Evolutionary conservation across 2,888 invertebrate genomes (phyloP), one percentile per base, ranked within the genome.

Genomic region (Portevinia maculata): DNA sequence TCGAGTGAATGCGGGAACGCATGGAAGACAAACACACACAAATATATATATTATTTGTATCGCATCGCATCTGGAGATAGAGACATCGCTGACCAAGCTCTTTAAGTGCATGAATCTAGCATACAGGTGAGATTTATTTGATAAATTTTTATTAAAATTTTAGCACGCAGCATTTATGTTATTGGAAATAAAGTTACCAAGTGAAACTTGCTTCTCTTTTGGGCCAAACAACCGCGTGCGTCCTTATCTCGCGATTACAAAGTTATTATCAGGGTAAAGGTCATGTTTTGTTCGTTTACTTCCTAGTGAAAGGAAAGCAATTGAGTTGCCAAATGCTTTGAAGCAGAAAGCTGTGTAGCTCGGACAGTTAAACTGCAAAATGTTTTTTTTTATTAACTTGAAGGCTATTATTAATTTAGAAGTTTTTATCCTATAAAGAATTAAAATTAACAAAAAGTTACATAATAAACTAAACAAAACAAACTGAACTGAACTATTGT

Each of bases 71-170:
- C 92, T 96, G 88, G 95, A 95, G 87, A 98, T 98, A 88, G 98
- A 99, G 90, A 96, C 96, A 85, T 98, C 98, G 50, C 93, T 99
- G 84, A 96, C 98, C 85, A 99, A 98, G 91, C 93, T 99, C 85
- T 99, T 99, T 90, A 97, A 98, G 91, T 99, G 99, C 92, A 98
- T 99, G 97, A 96, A 98, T 87, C 93, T 99, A 87, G 99, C 99
- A 46, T 99, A 99, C 93, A 97, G 97, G 98, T 98, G 92, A 87
- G 87, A 85, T 34, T 39, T n/a, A 11, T 21, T 39, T 2, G 15
- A 39, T 13, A 2, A 37, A 37, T n/a, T 11, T 37, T 37, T 13
- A 1, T n/a, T 4, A 0, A 13, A 13, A n/a, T n/a, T 1, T 37
- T 2, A 37, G 5, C 24, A 3, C 24, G 24, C 24, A 24, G 24